A percentile compares a stretch with the other conserved stretches of the same genome.
Evolutionary conservation across 2,888 invertebrate species (phyloP).

Genomic region (Scelioninae gen. 1): DNA sequence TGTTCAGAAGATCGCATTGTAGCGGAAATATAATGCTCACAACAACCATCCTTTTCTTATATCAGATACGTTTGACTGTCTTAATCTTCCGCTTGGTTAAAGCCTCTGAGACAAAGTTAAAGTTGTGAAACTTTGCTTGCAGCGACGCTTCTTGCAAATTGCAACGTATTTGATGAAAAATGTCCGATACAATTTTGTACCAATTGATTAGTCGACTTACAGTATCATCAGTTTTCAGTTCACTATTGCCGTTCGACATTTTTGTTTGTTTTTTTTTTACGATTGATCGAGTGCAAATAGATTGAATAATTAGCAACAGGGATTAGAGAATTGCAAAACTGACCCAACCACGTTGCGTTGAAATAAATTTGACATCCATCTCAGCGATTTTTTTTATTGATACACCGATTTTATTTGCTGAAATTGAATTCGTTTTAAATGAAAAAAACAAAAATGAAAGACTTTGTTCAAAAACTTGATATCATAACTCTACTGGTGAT

Average conservation of each 20-base stretch:
- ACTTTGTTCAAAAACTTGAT: slow-evolving; percentile 16
- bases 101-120: slow-evolving; percentile 42
- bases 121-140: slow-evolving; percentile 7
- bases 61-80: slow-evolving; percentile 38
- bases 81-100: slow-evolving; percentile 50
- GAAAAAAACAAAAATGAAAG: slow-evolving; percentile 1
- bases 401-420: slow-evolving; percentile 6
- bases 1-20: slow-evolving; percentile 53
- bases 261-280: no score
- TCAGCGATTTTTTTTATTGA: slow-evolving; percentile 1
- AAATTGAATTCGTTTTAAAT: slow-evolving; percentile 18
- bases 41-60: slow-evolving; percentile 36
- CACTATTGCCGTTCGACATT: no score
- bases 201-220: slow-evolving; percentile 4
- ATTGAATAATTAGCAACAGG: neutral
- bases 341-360: neutral
- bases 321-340: slow-evolving; percentile 11
- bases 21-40: slow-evolving; percentile 60
- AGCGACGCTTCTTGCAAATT: neutral
- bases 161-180: neutral
- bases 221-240: no score
- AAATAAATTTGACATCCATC: slow-evolving; percentile 4
- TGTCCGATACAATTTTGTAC: slow-evolving; percentile 4
- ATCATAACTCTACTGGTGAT: neutral
- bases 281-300: neutral